Percentiles rank a stretch among this genome's conserved stretches.
Evolutionary conservation across 2,113 vertebrate genomes (phyloP).

Genomic region (Brevimyrus niger): DNA sequence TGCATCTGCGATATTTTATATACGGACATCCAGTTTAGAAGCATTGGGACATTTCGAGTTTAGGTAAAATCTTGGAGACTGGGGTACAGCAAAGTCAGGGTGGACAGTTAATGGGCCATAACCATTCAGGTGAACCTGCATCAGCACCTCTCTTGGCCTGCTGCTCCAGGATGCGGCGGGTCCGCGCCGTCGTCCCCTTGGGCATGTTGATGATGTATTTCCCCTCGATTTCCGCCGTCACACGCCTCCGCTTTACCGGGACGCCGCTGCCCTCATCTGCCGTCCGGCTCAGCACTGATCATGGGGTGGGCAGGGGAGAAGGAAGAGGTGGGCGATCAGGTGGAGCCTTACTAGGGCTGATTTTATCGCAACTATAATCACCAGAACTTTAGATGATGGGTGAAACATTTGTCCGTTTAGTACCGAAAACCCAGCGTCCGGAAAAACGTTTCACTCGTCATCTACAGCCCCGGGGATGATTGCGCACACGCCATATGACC

Average conservation of each 20-base stretch:
- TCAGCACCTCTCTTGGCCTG: slow-evolving; percentile 79
- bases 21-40: not conserved
- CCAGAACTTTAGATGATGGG: no score
- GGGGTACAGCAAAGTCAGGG: not conserved
- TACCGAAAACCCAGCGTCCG: no score
- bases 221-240: slow-evolving; percentile 92
- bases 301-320: not conserved
- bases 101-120: not conserved
- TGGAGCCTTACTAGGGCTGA: not conserved
- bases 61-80: not conserved
- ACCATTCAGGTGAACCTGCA: not conserved
- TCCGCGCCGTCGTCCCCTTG: slow-evolving; percentile 82
- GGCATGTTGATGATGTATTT: slow-evolving; percentile 96
- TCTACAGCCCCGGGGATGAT: no score
- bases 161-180: slow-evolving; percentile 83
- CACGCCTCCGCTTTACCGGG: slow-evolving; percentile 70
- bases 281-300: slow-evolving; percentile 49
- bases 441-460: no score
- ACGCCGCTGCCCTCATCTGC: slow-evolving; percentile 54
- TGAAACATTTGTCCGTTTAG: no score
- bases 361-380: no score
- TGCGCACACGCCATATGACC: no score
- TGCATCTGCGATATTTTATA: not conserved
- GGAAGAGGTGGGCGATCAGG: not conserved
- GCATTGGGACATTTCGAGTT: not conserved